Evolutionary conservation across 1,140 invertebrate genomes (phyloP), one percentile per base, ranked within the genome.

Genomic region (Ctenoplectra terminalis): DNA sequence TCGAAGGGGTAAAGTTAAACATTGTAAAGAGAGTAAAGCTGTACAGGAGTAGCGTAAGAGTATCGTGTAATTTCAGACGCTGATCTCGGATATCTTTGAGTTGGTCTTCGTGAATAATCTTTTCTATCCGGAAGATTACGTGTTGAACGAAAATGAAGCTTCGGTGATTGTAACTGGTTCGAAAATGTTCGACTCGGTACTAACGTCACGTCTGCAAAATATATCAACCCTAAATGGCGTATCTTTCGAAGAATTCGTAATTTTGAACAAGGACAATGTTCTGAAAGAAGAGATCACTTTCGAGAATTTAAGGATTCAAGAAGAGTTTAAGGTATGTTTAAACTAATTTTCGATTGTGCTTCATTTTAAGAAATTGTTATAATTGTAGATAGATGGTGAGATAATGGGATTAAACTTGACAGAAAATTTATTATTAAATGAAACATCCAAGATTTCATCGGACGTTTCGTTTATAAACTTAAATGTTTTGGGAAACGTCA

Each of bases 331-430:
- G 84, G 91, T 91, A 81, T 3, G n/a, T 54, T 74, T 69, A 56
- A 69, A 29, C 29, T 3, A 66, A n/a, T 23, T 37, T 34, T 7
- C 40, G 50, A 3, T 34, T 1, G 26, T 20, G 15, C 58, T 52
- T 37, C 23, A 29, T 17, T 43, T 6, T 37, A 31, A 17, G 37
- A 52, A 72, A 31, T 29, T 20, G 34, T 40, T 15, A 52, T 15
- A 52, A 81, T 76, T 83, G 37, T 50, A 92, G 91, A 72, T 92
- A 2, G 90, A 92, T 50, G 88, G 90, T 20, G 81, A 88, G 9
- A 43, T 92, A 40, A 78, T 60, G 0, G 90, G 90, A n/a, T 63
- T 78, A 29, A 43, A 83, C 0, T 2, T 26, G 31, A 37, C 56
- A 8, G 46, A 43, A 1, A 6, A 17, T 40, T 29, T 46, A 67